Base-by-base conservation (phyloP, 2,888 invertebrate genomes). In the Leptopilina syphax region DNA sequence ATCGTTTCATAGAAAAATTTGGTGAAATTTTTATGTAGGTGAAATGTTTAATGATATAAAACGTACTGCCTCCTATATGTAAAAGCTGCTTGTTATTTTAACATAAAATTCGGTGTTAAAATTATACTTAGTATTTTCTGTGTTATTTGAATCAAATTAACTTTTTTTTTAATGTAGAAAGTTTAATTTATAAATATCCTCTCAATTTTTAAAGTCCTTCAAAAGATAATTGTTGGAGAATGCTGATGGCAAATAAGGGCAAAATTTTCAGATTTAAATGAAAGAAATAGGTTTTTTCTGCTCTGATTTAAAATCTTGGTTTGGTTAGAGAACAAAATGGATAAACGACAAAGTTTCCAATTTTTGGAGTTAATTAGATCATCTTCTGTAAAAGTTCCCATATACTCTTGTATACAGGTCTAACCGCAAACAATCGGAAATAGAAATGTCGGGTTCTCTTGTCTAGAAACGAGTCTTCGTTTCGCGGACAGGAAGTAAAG, bases 351-450 rank as follows among this genome's bases (percentile, higher is more conserved):
- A 68, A 63, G 65, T 80, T 80, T 81, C 76, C 76, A 80, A 81
- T 70, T 18, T 34, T 57, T 27, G 68, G 65, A 76, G 68, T 24
- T 78, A 66, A 66, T 41, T 78, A 67, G 77, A 65, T 18, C 24
- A 50, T 65, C 79, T 77, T 67, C 76, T 73, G 77, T 65, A 68
- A 41, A 47, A 27, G n/a, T 79, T 76, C 78, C 76, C 77, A 79
- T 79, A 78, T 41, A 81, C 79, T 78, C 82, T 81, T 79, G 81
- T 79, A 82, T 80, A 82, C 44, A 44, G 44, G 81, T 79, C 84
- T 80, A 83, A 89, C 90, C 90, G 83, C 90, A 90, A 89, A 89
- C 86, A 85, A 89, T 90, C 88, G 88, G 87, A 89, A 90, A 90
- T 90, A 87, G 86, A 87, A 83, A 81, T 82, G 83, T 68, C 81